These are phyloP conservation scores for Murina feae DNA, from an alignment of 2,113 vertebrate species.

Conservation along the genomic window DNA sequence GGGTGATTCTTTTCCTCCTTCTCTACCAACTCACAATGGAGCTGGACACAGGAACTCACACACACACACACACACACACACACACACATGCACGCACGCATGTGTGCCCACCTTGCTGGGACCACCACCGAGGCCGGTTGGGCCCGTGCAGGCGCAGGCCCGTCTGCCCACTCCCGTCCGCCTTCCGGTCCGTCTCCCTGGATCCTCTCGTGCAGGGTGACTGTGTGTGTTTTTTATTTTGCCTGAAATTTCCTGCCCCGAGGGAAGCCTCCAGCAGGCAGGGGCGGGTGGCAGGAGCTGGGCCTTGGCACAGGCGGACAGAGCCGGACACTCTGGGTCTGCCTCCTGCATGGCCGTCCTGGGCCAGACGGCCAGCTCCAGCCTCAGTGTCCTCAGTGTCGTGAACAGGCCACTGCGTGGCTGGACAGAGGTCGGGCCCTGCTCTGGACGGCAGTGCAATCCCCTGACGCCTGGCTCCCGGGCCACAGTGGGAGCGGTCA, in stretches of 20 bases:
- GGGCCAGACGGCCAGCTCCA: background rate
- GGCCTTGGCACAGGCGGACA: rapidly evolving
- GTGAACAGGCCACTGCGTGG: rapidly evolving
- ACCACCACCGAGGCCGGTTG: rapidly evolving
- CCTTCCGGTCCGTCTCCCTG: rapidly evolving
- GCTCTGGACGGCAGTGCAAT: rapidly evolving
- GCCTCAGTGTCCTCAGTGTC: background rate
- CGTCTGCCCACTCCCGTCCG: rapidly evolving
- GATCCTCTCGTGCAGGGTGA: background rate
- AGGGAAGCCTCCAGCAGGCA: rapidly evolving
- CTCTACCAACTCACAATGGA: background rate
- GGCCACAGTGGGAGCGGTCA: rapidly evolving
- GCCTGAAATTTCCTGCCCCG: background rate
- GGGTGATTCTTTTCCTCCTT: background rate
- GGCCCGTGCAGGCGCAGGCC: rapidly evolving
- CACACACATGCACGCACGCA: too few relatives aligned
- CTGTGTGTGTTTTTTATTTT: background rate
- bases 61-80: too few relatives aligned
- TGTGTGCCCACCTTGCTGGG: background rate
- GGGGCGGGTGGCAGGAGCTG: rapidly evolving
- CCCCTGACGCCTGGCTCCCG: rapidly evolving
- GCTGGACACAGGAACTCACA: background rate
- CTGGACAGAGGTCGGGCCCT: background rate
- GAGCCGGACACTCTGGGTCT: too few relatives aligned
- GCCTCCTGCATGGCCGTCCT: background rate